A percentile compares a stretch with the other conserved stretches of the same genome.
These are phyloP conservation scores for Nymphalis c-album DNA, from an alignment of 2,888 invertebrate species.

Conservation along the genomic window DNA sequence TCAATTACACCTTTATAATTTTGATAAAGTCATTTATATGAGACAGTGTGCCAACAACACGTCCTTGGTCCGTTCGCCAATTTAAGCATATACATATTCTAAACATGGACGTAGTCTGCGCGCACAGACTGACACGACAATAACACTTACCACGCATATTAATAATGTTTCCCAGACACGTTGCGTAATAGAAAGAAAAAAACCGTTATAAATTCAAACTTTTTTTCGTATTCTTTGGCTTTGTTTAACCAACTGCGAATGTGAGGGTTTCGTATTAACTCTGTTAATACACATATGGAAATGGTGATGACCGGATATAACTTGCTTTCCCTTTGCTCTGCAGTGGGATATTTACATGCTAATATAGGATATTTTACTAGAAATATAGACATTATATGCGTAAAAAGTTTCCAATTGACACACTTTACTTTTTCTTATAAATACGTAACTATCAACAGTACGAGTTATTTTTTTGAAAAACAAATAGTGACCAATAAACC, in stretches of 20 bases:
- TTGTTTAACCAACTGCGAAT: background rate
- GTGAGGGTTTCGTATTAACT: background rate
- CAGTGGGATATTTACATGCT: too few relatives aligned
- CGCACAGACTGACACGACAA: conserved; percentile 20
- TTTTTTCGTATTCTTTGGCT: background rate
- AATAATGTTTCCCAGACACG: conserved; percentile 22
- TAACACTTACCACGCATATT: conserved; percentile 18
- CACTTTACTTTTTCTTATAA: too few relatives aligned
- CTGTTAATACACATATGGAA: too few relatives aligned
- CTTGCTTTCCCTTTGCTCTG: too few relatives aligned
- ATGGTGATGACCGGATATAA: too few relatives aligned
- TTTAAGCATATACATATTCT: conserved; percentile 25
- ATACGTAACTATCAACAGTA: too few relatives aligned
- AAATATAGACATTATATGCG: too few relatives aligned
- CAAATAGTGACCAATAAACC: too few relatives aligned
- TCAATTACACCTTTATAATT: background rate
- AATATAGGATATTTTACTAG: too few relatives aligned
- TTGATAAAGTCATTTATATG: background rate
- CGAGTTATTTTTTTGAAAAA: too few relatives aligned
- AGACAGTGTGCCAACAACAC: conserved; percentile 9
- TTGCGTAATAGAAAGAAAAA: conserved; percentile 19
- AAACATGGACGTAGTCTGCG: conserved; percentile 17
- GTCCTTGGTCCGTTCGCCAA: conserved; percentile 19
- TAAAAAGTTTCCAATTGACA: too few relatives aligned
- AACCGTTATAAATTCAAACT: conserved; percentile 13